phyloP scores from a whole-genome alignment of 2,797 vertebrate species.

The Acanthurus tractus region DNA sequence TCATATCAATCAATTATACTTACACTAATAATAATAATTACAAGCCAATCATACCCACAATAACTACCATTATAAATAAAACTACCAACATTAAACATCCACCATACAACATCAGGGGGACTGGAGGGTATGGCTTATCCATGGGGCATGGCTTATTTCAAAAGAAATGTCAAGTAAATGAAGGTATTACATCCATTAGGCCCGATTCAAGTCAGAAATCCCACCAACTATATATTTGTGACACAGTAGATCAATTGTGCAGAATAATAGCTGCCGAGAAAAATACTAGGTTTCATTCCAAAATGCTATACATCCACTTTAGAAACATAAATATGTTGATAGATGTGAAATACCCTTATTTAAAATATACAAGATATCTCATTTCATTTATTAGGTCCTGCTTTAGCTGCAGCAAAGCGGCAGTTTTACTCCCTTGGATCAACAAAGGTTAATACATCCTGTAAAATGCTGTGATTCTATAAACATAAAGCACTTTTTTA shows the following conservation, averaged over 20 bases:
- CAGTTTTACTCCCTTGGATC: conserved; percentile 40
- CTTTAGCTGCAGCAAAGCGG: conserved; percentile 55
- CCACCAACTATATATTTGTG: conserved; percentile 67
- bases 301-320: conserved; percentile 75
- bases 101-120: conserved; percentile 80
- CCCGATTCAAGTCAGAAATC: conserved; percentile 77
- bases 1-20: conserved; percentile 80
- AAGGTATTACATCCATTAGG: conserved; percentile 82
- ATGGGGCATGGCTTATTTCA: conserved; percentile 84
- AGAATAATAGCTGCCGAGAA: conserved; percentile 82
- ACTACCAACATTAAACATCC: conserved; percentile 81
- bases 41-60: conserved; percentile 83
- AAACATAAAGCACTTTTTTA: conserved; percentile 64
- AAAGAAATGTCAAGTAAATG: conserved; percentile 83
- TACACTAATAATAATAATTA: conserved; percentile 80
- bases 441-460: conserved; percentile 55
- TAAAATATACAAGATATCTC: conserved; percentile 75
- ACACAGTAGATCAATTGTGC: conserved; percentile 79
- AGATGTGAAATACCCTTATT: conserved; percentile 60
- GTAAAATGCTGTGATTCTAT: conserved; percentile 52
- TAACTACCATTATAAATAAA: conserved; percentile 81
- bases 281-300: conserved; percentile 68
- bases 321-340: conserved; percentile 73
- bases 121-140: conserved; percentile 84
- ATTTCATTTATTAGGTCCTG: conserved; percentile 63